A percentile compares a stretch with the other conserved stretches of the same genome.
Conservation (phyloP, 2,888 invertebrate species). For the Diarsia rubi region DNA sequence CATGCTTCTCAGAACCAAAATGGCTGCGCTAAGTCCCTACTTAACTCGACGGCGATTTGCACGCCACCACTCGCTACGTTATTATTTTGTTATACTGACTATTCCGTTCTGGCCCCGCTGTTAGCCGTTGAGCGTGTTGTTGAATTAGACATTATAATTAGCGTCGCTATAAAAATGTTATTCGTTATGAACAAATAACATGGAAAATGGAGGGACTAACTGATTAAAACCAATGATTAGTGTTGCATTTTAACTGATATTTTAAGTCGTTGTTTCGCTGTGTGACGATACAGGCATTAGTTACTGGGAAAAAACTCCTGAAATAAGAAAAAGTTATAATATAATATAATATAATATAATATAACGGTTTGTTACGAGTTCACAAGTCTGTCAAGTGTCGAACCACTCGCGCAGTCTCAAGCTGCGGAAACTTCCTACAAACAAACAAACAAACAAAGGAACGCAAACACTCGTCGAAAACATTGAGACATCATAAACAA, state of each 20-base stretch:
- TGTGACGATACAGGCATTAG: not conserved
- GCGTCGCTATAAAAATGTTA: no score
- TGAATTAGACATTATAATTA: no score
- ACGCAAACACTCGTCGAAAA: conserved; percentile 31
- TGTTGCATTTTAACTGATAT: not conserved
- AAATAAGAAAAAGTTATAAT: not conserved
- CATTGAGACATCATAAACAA: conserved; percentile 36
- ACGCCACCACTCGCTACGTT: no score
- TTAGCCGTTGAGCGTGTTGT: no score
- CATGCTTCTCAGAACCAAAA: no score
- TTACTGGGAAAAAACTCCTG: not conserved
- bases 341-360: no score
- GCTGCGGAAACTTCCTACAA: not conserved
- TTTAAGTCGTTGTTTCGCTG: not conserved
- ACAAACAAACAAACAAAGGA: conserved; percentile 27
- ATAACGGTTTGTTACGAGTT: conserved; percentile 1
- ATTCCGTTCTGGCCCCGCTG: no score
- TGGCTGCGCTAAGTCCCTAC: no score
- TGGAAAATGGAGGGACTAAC: not conserved
- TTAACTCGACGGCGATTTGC: no score
- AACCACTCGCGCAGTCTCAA: not conserved
- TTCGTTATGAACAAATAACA: no score
- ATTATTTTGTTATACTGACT: no score
- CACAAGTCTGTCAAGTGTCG: conserved; percentile 1
- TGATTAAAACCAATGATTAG: not conserved